A percentile compares a stretch with the other conserved stretches of the same genome.
Conservation (phyloP, 2,888 invertebrate genomes). For the Sipunculus nudus region DNA sequence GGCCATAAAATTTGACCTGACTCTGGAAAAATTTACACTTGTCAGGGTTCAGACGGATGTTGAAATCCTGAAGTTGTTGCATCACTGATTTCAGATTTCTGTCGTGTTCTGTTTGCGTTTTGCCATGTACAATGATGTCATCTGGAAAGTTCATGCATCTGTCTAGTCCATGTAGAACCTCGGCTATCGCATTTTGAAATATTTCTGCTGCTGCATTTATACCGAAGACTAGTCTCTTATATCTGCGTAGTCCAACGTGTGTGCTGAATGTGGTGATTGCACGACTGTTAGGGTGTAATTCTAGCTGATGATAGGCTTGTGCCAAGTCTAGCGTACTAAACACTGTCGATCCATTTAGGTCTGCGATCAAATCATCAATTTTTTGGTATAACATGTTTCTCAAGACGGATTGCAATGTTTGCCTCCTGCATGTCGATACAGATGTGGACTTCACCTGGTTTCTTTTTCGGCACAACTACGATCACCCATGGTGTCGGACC, state of each 20-base stretch:
- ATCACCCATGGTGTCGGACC: constrained; percentile 22
- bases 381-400: constrained; percentile 14
- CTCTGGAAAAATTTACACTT: constrained; percentile 20
- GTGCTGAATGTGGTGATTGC: constrained; percentile 33
- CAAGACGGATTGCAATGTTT: constrained; percentile 36
- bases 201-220: constrained; percentile 16
- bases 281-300: constrained; percentile 16
- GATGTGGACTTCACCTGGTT: constrained; percentile 32
- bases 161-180: constrained; percentile 10
- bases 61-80: constrained; percentile 18
- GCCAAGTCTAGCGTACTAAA: constrained; percentile 15
- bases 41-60: constrained; percentile 18
- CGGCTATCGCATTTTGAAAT: constrained; percentile 18
- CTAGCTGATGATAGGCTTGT: constrained; percentile 12
- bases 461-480: constrained; percentile 15
- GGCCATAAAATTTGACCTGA: not conserved
- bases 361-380: constrained; percentile 10
- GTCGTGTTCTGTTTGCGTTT: constrained; percentile 8
- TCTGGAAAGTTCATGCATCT: constrained; percentile 18
- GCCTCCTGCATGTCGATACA: constrained; percentile 44
- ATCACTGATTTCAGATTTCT: constrained; percentile 4
- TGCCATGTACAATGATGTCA: constrained; percentile 23
- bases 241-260: constrained; percentile 26
- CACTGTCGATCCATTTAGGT: constrained; percentile 18
- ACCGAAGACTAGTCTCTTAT: constrained; percentile 30